Base-by-base conservation (phyloP, 2,888 invertebrate genomes). In the Andrena bicolor region DNA sequence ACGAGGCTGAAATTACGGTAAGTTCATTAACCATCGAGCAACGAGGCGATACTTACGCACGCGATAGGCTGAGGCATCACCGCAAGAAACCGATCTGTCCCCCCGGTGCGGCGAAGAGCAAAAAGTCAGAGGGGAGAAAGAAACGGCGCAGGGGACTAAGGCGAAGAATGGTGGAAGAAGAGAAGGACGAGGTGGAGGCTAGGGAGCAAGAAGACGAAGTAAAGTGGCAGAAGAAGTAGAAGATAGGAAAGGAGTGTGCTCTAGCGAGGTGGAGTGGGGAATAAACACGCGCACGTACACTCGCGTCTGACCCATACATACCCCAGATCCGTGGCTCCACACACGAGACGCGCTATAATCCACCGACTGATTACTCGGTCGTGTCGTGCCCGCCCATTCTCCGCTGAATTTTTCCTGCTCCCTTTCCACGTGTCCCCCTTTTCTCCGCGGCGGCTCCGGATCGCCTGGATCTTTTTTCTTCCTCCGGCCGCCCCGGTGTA, bases 351-450 rank as follows among this genome's bases (percentile, higher is more conserved):
- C 73, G 85, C 82, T 87, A 82, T 88, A 88, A 88, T 88, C 88
- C 87, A 82, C 60, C 87, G 84, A 80, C 79, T 85, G 88, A 88
- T 87, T 88, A 88, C 89, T 88, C 84, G 85, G 82, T 83, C 89
- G 86, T 88, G 87, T 88, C 86, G 84, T 82, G 82, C 83, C 79
- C 86, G 85, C 84, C 86, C 83, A 83, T 88, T 87, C 89, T 86
- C 83, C 78, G 76, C 80, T 86, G 88, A 90, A 88, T 88, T 88
- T 88, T 88, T 88, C 88, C 88, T 80, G 88, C 85, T 86, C 88
- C 81, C 87, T 80, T 84, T 75, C 82, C 80, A 73, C 83, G 68
- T 64, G 53, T 64, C 56, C 74, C 70, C 73, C 65, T 26, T 56
- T 56, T 51, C 64, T 49, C 81, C 60, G 23, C 53, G 51, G 48